Base-by-base conservation (phyloP, 2,888 invertebrate species). In the Eupsilia transversa region DNA sequence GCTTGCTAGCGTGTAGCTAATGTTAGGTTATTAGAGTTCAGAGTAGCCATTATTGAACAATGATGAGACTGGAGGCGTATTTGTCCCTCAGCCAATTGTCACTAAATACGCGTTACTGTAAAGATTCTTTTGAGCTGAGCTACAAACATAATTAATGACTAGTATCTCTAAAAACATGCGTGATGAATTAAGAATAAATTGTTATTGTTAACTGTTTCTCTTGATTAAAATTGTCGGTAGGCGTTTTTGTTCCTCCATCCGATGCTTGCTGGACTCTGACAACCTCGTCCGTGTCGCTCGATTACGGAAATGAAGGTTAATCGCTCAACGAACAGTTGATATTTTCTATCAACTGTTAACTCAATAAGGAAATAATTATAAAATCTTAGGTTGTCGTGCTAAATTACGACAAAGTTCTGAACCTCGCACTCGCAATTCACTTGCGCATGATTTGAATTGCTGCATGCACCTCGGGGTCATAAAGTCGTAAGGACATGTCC, bases 301-400 rank as follows among this genome's bases (percentile, higher is more conserved):
- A 78, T 73, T 82, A 83, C 84, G 86, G 82, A 87, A 87, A 87
- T 79, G 86, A 88, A 88, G 88, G 88, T 87, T 85, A 86, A 88
- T 85, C 83, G 79, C 78, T 74, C 52, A 80, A 72, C 79, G 75
- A 83, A 83, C 83, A 79, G 79, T 82, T 85, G 66, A 77, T 81
- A 84, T 88, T 89, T 87, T 88, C 86, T 86, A 79, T 88, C 76
- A 80, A 80, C 82, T 79, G 79, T 77, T 85, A 80, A 83, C 78
- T 74, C 81, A 84, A 89, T 87, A 88, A 88, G 89, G 88, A 88
- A 89, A 88, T 84, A 86, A 86, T 86, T 85, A 80, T 74, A 74
- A 79, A 85, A 83, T 74, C 83, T 79, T 75, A 79, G 61, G 63
- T 66, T 79, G 82, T 77, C 77, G 73, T 79, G 80, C 73, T 63